Conservation (phyloP, 2,113 vertebrate genomes). For the Panthera leo region DNA sequence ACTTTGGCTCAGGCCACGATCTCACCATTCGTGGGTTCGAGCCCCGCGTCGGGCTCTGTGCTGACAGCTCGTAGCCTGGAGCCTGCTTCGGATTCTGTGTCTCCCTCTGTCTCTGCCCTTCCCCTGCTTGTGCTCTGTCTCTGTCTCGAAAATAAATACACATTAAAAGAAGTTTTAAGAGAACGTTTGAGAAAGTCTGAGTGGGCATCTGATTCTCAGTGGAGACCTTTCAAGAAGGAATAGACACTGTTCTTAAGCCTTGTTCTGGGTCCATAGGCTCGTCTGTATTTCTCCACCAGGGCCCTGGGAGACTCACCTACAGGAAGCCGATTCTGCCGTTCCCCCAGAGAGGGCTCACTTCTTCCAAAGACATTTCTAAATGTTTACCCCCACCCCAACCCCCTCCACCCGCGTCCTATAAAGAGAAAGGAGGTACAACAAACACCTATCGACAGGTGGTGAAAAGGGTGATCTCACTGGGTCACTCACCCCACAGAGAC, state of each 20-base stretch:
- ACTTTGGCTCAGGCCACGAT: no score
- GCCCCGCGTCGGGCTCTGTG: no score
- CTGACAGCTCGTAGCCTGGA: no score
- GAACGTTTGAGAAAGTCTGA: fast-evolving
- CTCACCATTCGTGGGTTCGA: no score
- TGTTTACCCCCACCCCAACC: not conserved
- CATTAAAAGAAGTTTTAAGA: no score
- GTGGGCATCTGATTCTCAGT: not conserved
- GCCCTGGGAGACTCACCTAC: not conserved
- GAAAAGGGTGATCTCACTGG: no score
- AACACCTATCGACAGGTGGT: not conserved
- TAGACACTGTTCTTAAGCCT: not conserved
- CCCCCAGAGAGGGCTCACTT: not conserved
- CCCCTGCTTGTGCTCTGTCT: no score
- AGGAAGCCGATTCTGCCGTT: not conserved
- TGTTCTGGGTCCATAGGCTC: not conserved
- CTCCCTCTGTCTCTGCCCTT: no score
- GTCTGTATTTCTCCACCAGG: not conserved
- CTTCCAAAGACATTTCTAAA: not conserved
- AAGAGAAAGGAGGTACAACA: fast-evolving
- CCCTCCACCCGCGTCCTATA: not conserved
- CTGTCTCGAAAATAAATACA: no score
- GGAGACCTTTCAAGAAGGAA: not conserved
- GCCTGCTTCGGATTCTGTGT: no score
- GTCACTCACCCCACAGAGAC: fast-evolving